Evolutionary conservation across 2,888 invertebrate species (phyloP), one percentile per base, ranked within the genome.

Genomic region (Drosophila buzzatii): DNA sequence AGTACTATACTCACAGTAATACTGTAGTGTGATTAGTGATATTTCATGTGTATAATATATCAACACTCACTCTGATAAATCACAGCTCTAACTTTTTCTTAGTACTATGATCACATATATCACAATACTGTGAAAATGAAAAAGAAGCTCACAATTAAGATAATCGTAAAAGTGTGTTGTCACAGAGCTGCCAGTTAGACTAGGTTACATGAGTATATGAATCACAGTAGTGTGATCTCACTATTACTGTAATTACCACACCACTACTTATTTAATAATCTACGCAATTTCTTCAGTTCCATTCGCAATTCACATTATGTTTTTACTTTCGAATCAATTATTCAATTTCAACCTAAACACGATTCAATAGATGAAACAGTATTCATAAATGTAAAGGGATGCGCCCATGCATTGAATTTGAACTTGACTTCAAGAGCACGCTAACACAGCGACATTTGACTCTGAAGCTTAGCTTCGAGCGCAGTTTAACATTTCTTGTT

Each of bases 361-460:
- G 33, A 35, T 39, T 51, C 53, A 31, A 37, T 42, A 67, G 33
- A 20, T 4, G 49, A 27, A 60, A 49, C 49, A 60, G 49, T 35
- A 61, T 18, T 27, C n/a, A 41, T 37, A 12, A 16, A 18, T 61
- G 12, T 27, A 14, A 69, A 59, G 39, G 53, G 53, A 69, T 61
- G 49, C 57, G 44, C 53, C 59, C 60, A 52, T 27, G 65, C 66
- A 53, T 55, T 51, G 59, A 39, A 67, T 51, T 51, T 67, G 68
- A 75, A 75, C 78, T 76, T 76, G 75, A 77, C 58, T 44, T 77
- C 31, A 52, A 57, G 57, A 41, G 59, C 56, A 31, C 31, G 41
- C 58, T 47, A 16, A 47, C 16, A 39, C 5, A 51, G 37, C 27
- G 12, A 6, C 14, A 12, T 39, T 47, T 47, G 60, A 23, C 23